Base-by-base conservation (phyloP, 2,113 vertebrate genomes). In the Onychorhynchus coronatus region DNA sequence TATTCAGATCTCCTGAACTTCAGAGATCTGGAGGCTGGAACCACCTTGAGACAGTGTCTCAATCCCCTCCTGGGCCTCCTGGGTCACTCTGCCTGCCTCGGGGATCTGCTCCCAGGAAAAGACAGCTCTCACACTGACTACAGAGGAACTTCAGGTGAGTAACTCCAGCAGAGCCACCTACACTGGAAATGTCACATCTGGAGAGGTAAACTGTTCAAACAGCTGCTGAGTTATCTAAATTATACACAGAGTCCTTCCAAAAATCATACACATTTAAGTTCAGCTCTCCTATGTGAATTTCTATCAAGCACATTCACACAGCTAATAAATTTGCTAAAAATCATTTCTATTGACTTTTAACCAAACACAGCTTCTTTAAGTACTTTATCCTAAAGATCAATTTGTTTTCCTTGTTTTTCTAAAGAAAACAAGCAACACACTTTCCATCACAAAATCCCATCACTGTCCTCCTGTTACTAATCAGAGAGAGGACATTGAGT, bases 401-500 rank as follows among this genome's bases (percentile, higher is more conserved):
- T 53, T 67, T 80, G 7, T 72, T 77, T 50, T 63, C 25, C 50
- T 81, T 56, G 77, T 37, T 52, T 31, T 21, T 42, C 66, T 33
- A 10, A 91, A 91, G 59, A 50, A 88, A 93, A 77, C 15, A 47
- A 77, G 46, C 47, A 91, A 50, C 42, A 62, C 39, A 21, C 24
- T 85, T 85, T 22, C 53, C 70, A 74, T 79, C 49, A 79, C 41
- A 89, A 87, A 94, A 72, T 68, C 85, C 74, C 74, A 76, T 63
- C 92, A 17, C 88, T 86, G 65, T 44, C 66, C 65, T 89, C 75
- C 66, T 79, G 80, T 75, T 86, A 42, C 83, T 96, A 77, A 94
- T 94, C 88, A 92, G 14, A 11, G 19, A 25, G 65, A 87, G 66
- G 58, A 72, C 35, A 50, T 21, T 77, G 24, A 83, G 65, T 37